These are phyloP conservation scores for Homarus gammarus DNA, from an alignment of 2,888 invertebrate species.

Conservation along the genomic window DNA sequence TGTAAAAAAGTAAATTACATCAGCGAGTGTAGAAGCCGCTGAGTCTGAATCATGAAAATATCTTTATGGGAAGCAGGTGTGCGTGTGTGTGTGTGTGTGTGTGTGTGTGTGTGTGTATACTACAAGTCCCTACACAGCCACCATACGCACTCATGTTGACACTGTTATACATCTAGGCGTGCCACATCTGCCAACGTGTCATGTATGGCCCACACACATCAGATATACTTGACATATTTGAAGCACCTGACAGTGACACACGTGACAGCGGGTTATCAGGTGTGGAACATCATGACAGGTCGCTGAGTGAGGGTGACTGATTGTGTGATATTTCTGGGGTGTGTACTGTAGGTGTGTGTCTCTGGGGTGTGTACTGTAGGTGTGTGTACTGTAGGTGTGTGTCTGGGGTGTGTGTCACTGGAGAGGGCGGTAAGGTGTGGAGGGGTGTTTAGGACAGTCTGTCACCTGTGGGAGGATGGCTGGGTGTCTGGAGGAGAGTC, in stretches of 20 bases:
- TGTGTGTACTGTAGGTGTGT: not conserved
- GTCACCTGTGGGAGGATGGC: too few relatives aligned
- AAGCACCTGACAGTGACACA: too few relatives aligned
- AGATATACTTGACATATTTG: too few relatives aligned
- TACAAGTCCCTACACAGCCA: too few relatives aligned
- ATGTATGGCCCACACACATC: too few relatives aligned
- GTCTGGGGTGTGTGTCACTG: not conserved
- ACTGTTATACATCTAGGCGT: not conserved
- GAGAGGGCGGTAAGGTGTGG: not conserved
- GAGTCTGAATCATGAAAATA: not conserved
- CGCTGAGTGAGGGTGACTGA: constrained; percentile 7
- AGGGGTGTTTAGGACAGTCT: too few relatives aligned
- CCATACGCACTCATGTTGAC: not conserved
- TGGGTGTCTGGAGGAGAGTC: too few relatives aligned
- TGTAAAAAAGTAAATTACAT: too few relatives aligned
- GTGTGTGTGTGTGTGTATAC: constrained; percentile 31
- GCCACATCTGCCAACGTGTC: too few relatives aligned
- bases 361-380: constrained; percentile 10
- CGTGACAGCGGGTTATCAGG: too few relatives aligned
- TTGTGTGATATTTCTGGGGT: not conserved
- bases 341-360: constrained; percentile 44
- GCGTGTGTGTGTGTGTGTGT: constrained; percentile 4
- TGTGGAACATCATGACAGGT: too few relatives aligned
- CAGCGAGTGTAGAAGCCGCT: not conserved
- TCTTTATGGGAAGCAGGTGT: not conserved